Evolutionary conservation across 2,797 vertebrate species (phyloP).

Genomic region (Danio aesculapii): DNA sequence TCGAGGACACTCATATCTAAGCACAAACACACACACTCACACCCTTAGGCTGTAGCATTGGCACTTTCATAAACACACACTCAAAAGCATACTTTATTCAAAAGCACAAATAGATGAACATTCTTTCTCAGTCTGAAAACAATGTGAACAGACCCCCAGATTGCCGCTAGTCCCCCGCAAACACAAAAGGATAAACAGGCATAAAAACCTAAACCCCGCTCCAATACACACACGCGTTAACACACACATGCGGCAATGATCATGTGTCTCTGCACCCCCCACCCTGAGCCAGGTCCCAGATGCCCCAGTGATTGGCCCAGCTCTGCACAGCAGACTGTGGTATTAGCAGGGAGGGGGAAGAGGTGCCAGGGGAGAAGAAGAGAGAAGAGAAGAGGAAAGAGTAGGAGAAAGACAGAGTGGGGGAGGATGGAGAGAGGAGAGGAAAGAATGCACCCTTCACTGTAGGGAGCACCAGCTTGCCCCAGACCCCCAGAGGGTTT

Average conservation of each 20-base stretch:
- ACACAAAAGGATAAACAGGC: constrained; percentile 56
- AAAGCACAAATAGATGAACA: constrained; percentile 24
- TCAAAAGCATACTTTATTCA: constrained; percentile 25
- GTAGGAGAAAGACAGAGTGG: constrained; percentile 69
- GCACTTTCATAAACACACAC: constrained; percentile 5
- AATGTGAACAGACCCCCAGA: constrained; percentile 56
- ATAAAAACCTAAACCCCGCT: constrained; percentile 54
- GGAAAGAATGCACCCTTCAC: constrained; percentile 83
- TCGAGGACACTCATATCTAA: not conserved
- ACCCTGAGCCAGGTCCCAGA: constrained; percentile 59
- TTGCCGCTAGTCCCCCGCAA: constrained; percentile 62
- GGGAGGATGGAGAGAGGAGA: constrained; percentile 73
- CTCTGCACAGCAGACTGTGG: constrained; percentile 66
- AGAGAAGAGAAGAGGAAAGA: constrained; percentile 72
- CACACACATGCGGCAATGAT: constrained; percentile 52
- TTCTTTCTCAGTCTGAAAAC: constrained; percentile 40
- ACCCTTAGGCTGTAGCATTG: constrained; percentile 8
- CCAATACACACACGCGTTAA: constrained; percentile 29
- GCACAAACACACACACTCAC: constrained; percentile 34
- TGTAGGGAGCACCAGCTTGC: constrained; percentile 64
- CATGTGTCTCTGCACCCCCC: constrained; percentile 65
- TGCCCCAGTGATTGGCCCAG: constrained; percentile 71
- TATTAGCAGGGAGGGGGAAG: constrained; percentile 59
- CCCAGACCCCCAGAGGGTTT: constrained; percentile 63
- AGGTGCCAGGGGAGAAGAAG: constrained; percentile 79